Percentiles rank a stretch among this genome's conserved stretches.
These are phyloP conservation scores for Palythoa grandiflora DNA, from an alignment of 92 coral and sea anemone species.

Conservation along the genomic window DNA sequence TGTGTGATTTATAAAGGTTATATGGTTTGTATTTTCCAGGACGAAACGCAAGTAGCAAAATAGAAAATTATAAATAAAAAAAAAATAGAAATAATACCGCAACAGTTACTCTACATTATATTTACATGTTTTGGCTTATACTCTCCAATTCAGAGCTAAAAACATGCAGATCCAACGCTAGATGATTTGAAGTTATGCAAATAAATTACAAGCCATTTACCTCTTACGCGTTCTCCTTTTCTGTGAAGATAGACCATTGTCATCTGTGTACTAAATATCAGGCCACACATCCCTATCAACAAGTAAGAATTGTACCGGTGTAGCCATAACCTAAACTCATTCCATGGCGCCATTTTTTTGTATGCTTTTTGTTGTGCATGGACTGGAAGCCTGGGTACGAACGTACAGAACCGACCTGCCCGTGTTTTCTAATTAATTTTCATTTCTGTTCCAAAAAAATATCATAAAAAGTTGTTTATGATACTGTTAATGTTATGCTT, in stretches of 20 bases:
- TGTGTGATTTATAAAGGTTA: no score
- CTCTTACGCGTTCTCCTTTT: conserved; percentile 52
- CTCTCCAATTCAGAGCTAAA: no score
- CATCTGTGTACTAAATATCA: conserved; percentile 62
- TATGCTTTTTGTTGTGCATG: not conserved
- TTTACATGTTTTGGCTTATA: no score
- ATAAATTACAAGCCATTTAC: conserved; percentile 14
- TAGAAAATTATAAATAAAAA: no score
- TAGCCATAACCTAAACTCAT: conserved; percentile 62
- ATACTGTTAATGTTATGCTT: not conserved
- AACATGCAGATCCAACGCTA: not conserved
- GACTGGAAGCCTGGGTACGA: not conserved
- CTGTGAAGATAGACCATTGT: conserved; percentile 60
- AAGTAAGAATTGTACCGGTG: conserved; percentile 58
- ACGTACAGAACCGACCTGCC: not conserved
- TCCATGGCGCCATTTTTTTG: conserved; percentile 67
- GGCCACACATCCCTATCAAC: conserved; percentile 59
- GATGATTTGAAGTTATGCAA: not conserved
- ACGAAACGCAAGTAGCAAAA: no score
- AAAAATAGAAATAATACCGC: no score
- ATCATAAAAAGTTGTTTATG: not conserved
- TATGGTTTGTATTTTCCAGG: no score
- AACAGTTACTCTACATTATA: no score
- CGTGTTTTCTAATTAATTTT: no score
- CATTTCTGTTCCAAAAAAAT: not conserved